These are phyloP conservation scores for Hyalella azteca DNA, from an alignment of 2,888 invertebrate species.

Conservation along the genomic window DNA sequence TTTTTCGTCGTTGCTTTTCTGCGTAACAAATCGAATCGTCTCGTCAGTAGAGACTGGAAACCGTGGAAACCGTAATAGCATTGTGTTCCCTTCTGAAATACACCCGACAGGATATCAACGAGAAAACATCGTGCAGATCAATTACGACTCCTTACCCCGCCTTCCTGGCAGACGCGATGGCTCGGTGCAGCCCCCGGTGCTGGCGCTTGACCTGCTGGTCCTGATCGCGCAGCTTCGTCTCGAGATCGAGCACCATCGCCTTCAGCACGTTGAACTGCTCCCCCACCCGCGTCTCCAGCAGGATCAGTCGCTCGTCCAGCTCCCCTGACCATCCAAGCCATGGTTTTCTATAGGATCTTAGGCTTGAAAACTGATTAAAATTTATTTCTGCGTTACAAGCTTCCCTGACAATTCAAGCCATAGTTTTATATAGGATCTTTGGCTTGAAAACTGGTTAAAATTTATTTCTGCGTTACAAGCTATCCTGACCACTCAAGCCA, in stretches of 20 bases:
- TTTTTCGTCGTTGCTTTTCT: too few relatives aligned
- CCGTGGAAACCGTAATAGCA: too few relatives aligned
- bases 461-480: neutral
- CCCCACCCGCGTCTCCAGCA: conserved; percentile 61
- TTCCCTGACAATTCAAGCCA: neutral
- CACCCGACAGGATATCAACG: too few relatives aligned
- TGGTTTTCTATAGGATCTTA: neutral
- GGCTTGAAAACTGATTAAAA: neutral
- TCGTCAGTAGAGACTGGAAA: too few relatives aligned
- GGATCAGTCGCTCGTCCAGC: conserved; percentile 61
- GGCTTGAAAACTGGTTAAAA: neutral
- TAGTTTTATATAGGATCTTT: neutral
- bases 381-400: neutral
- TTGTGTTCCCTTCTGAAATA: too few relatives aligned
- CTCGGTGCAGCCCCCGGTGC: conserved; percentile 59
- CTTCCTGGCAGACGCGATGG: conserved; percentile 40
- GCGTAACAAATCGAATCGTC: too few relatives aligned
- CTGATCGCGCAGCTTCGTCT: conserved; percentile 61
- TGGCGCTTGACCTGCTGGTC: conserved; percentile 60
- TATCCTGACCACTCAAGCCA: neutral
- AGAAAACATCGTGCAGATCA: too few relatives aligned
- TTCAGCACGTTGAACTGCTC: conserved; percentile 62
- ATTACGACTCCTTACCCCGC: conserved; percentile 45
- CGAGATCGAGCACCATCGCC: conserved; percentile 61
- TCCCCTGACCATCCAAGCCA: conserved; percentile 59